Evolutionary conservation across 2,113 vertebrate genomes (phyloP).

Genomic region (Empidonax alnorum): DNA sequence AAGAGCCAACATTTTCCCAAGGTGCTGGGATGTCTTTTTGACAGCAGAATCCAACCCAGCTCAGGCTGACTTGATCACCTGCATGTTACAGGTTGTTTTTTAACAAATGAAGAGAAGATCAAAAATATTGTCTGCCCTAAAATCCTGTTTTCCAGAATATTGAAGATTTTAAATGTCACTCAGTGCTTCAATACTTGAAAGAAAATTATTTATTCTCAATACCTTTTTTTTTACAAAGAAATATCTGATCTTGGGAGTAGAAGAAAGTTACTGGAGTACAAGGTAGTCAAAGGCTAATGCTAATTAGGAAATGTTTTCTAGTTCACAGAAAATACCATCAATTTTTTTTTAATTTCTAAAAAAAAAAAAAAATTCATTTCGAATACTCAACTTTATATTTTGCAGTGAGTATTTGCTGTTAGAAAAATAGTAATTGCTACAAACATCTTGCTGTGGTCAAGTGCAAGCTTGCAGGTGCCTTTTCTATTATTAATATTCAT

Average conservation of each 20-base stretch:
- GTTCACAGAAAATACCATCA: not conserved
- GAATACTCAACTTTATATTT: not conserved
- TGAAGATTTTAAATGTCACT: conserved; percentile 53
- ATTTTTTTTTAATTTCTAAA: not conserved
- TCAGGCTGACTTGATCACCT: conserved; percentile 1
- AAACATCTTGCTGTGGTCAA: not conserved
- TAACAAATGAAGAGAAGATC: conserved; percentile 53
- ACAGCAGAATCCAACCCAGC: not conserved
- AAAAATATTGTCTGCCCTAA: conserved; percentile 52
- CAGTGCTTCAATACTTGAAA: conserved; percentile 42
- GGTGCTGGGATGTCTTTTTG: not conserved
- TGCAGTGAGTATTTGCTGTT: not conserved
- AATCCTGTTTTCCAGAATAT: conserved; percentile 43
- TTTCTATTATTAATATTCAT: not conserved
- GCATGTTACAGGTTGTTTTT: conserved; percentile 13
- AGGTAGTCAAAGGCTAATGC: conserved; percentile 19
- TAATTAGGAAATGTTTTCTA: conserved; percentile 40
- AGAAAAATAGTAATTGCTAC: not conserved
- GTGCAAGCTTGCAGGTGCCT: not conserved
- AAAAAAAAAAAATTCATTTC: not conserved
- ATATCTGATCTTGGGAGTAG: not conserved
- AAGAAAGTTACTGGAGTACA: not conserved
- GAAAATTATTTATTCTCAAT: conserved; percentile 57
- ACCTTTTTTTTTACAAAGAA: not conserved
- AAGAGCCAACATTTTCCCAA: not conserved